These are phyloP conservation scores for Hecatera dysodea DNA, from an alignment of 2,888 invertebrate genomes.

Conservation along the genomic window DNA sequence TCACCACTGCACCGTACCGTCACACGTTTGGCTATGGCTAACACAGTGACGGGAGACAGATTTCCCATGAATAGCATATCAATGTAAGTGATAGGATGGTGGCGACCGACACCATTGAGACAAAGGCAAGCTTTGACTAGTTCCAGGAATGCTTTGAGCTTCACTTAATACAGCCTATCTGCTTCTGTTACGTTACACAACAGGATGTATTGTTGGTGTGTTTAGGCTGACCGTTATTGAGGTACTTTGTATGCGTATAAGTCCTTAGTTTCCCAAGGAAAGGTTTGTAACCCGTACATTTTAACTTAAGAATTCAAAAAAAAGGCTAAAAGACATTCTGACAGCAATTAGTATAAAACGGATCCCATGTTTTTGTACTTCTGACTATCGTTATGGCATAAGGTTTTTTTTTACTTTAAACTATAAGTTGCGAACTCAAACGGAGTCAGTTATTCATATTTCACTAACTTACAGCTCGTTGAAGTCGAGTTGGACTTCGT, in stretches of 20 bases:
- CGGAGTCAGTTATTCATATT: background rate
- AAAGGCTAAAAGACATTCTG: too few relatives aligned
- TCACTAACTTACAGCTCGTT: too few relatives aligned
- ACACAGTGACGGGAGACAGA: slow-evolving; percentile 1
- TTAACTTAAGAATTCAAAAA: too few relatives aligned
- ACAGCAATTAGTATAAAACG: too few relatives aligned
- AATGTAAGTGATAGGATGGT: slow-evolving; percentile 10
- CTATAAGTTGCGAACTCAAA: background rate
- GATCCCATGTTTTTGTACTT: background rate
- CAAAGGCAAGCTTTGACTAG: slow-evolving; percentile 43
- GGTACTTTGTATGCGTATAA: background rate
- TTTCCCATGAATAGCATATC: slow-evolving; percentile 36
- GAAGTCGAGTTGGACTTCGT: background rate
- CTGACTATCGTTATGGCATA: background rate
- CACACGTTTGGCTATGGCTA: background rate
- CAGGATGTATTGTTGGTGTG: background rate
- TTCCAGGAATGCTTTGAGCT: slow-evolving; percentile 36
- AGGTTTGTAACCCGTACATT: too few relatives aligned
- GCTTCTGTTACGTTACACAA: background rate
- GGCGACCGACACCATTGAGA: slow-evolving; percentile 33
- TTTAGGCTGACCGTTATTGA: background rate
- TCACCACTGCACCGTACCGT: background rate
- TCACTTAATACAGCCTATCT: background rate
- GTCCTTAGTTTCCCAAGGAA: too few relatives aligned
- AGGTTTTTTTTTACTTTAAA: background rate